These are phyloP conservation scores for Crotalus horridus DNA, from an alignment of 2,113 vertebrate species.

Conservation along the genomic window DNA sequence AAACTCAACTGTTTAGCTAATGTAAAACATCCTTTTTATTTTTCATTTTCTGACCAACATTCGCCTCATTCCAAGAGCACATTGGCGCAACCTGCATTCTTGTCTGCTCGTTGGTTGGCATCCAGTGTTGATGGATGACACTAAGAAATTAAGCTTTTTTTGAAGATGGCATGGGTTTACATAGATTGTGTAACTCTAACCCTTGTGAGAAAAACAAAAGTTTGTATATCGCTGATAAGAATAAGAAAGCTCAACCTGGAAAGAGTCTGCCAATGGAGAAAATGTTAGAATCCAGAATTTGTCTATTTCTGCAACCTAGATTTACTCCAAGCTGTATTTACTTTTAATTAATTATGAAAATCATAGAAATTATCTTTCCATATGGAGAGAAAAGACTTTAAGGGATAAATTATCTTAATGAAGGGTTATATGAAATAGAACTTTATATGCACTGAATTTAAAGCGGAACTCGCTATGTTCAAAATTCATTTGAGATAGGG, in stretches of 20 bases:
- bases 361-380: not conserved
- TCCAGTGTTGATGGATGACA: not conserved
- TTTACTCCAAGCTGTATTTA: not conserved
- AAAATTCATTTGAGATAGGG: not conserved
- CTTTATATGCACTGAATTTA: not conserved
- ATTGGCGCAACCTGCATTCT: not conserved
- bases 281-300: not conserved
- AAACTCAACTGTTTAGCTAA: not conserved
- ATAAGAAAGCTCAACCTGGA: not conserved
- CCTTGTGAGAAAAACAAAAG: not conserved
- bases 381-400: not conserved
- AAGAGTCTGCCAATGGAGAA: not conserved
- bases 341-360: not conserved
- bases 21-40: not conserved
- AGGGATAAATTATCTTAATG: not conserved
- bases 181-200: not conserved
- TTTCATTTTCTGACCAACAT: not conserved
- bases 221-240: not conserved
- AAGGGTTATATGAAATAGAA: not conserved
- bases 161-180: not conserved
- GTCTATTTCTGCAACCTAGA: not conserved
- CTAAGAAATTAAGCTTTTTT: not conserved
- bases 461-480: not conserved
- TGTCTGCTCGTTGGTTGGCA: not conserved
- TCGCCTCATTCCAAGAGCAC: not conserved